Percentiles rank a stretch among this genome's conserved stretches.
These are phyloP conservation scores for Anagyrus pseudococci DNA, from an alignment of 2,888 invertebrate genomes.

Conservation along the genomic window DNA sequence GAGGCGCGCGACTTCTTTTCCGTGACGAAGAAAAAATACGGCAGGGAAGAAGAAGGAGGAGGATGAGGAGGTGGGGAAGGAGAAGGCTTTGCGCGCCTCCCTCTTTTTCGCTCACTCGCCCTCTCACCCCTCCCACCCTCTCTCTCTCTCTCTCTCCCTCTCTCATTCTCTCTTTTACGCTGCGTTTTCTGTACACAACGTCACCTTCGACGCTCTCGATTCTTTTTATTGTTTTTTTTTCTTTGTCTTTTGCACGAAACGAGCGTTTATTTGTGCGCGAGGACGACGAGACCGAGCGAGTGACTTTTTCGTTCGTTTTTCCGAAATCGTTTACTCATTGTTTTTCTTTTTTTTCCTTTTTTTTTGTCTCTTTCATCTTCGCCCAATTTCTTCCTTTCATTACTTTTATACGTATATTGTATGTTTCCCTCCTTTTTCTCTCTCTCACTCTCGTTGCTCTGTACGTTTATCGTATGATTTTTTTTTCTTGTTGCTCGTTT, in stretches of 20 bases:
- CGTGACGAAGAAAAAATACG: background rate
- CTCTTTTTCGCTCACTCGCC: background rate
- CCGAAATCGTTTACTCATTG: background rate
- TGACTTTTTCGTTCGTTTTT: conserved; percentile 25
- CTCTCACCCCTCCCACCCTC: background rate
- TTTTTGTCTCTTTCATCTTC: conserved; percentile 5
- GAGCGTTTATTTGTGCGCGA: conserved; percentile 24
- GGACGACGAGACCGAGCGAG: conserved; percentile 28
- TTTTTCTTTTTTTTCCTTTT: background rate
- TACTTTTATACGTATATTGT: conserved; percentile 1
- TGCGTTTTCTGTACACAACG: background rate
- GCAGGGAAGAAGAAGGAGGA: background rate
- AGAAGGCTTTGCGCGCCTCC: conserved; percentile 9
- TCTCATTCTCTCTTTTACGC: background rate
- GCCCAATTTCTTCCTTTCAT: conserved; percentile 4
- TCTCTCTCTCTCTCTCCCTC: background rate
- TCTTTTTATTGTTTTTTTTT: background rate
- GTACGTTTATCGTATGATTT: conserved; percentile 7
- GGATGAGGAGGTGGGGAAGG: background rate
- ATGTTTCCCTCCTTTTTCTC: conserved; percentile 6
- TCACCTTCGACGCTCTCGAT: conserved; percentile 12
- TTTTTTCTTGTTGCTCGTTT: conserved; percentile 2
- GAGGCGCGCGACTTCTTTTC: background rate
- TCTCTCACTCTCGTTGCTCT: conserved; percentile 1
- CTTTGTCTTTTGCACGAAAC: conserved; percentile 3